Conservation (phyloP, 2,113 vertebrate species). For the Nasalis larvatus region DNA sequence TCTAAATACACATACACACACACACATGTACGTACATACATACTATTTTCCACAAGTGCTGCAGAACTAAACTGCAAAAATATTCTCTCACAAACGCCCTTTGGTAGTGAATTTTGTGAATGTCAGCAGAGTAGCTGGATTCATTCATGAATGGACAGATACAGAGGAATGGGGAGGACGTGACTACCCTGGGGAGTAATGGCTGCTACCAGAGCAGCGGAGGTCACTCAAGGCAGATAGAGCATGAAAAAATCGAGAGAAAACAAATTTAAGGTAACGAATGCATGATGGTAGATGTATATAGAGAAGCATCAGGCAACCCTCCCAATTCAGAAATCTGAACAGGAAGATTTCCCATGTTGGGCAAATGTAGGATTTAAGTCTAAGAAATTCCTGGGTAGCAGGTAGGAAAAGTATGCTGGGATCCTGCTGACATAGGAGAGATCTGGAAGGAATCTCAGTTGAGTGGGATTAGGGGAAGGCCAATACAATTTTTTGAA, state of each 20-base stretch:
- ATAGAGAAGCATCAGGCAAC: neutral
- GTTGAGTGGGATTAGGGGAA: neutral
- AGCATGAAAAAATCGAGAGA: neutral
- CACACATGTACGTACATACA: neutral
- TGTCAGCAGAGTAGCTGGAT: neutral
- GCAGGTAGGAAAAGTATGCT: neutral
- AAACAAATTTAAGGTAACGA: neutral
- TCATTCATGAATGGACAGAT: neutral
- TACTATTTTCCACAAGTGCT: slow-evolving; percentile 6
- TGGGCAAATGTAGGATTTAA: neutral
- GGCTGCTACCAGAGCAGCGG: neutral
- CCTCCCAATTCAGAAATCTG: neutral
- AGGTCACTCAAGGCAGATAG: neutral
- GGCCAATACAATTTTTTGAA: neutral
- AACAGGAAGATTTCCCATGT: neutral
- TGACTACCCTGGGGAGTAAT: neutral
- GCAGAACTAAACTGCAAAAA: slow-evolving; percentile 15
- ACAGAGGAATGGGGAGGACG: neutral
- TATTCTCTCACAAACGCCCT: neutral
- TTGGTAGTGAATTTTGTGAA: neutral
- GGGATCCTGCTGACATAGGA: neutral
- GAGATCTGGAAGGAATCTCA: neutral
- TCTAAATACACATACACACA: slow-evolving; percentile 57
- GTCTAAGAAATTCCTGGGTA: neutral
- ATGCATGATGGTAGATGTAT: neutral